These are phyloP conservation scores for Asbolus verrucosus DNA, from an alignment of 1,140 invertebrate species.

Conservation along the genomic window DNA sequence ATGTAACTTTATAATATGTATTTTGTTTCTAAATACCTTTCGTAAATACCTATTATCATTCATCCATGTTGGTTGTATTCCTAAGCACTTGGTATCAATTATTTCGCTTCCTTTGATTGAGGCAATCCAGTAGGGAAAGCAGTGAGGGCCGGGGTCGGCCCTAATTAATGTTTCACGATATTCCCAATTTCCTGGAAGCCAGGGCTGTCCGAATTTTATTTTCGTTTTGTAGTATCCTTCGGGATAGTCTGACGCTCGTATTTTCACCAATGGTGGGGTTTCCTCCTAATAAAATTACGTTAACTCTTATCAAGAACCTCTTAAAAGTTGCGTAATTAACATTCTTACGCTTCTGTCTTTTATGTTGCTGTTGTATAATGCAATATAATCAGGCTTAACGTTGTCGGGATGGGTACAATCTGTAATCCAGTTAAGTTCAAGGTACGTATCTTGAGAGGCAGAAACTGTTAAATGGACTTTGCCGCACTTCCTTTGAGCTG, in stretches of 20 bases:
- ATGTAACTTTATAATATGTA: too few relatives aligned
- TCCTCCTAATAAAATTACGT: slow-evolving; percentile 41
- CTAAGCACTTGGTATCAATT: slow-evolving; percentile 69
- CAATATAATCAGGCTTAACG: slow-evolving; percentile 53
- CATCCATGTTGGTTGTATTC: slow-evolving; percentile 76
- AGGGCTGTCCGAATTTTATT: slow-evolving; percentile 51
- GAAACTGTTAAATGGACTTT: slow-evolving; percentile 58
- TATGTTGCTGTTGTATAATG: slow-evolving; percentile 54
- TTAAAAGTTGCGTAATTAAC: slow-evolving; percentile 24
- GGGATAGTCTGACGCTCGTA: slow-evolving; percentile 45
- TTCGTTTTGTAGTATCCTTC: slow-evolving; percentile 54
- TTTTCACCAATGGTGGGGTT: slow-evolving; percentile 38
- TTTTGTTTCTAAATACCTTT: slow-evolving; percentile 55
- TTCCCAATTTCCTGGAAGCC: slow-evolving; percentile 58
- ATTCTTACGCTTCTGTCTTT: slow-evolving; percentile 54
- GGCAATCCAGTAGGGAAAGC: slow-evolving; percentile 68
- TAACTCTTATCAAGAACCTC: not conserved
- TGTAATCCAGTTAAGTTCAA: slow-evolving; percentile 60
- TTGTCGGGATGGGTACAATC: slow-evolving; percentile 51
- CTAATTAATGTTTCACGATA: slow-evolving; percentile 48
- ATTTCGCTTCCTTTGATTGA: slow-evolving; percentile 67
- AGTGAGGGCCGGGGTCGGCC: slow-evolving; percentile 58
- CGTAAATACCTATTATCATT: slow-evolving; percentile 69
- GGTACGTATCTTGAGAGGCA: slow-evolving; percentile 49
- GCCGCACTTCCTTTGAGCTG: slow-evolving; percentile 53